Base-by-base conservation (phyloP, 2,797 vertebrate species). In the Spinus olivaceus region DNA sequence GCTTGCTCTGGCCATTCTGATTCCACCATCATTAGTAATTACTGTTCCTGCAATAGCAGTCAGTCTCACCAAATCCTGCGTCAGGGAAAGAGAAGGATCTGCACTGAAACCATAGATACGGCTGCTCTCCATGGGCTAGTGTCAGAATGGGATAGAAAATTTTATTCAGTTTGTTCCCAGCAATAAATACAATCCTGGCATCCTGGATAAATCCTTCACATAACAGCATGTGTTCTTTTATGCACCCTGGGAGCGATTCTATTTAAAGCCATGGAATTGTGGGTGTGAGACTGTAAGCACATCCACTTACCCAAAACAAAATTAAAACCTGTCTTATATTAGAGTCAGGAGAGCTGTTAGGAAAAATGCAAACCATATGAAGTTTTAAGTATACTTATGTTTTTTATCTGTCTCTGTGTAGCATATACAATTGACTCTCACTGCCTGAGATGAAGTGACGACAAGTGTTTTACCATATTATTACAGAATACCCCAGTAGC, bases 391-490 rank as follows among this genome's bases (percentile, higher is more conserved):
- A 92, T 92, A 95, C 94, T 95, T 91, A 94, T 93, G 94, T 78
- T 97, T 94, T 92, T 80, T 91, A 95, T 95, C 95, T 95, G 86
- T 95, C 93, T 96, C 93, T 92, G 95, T 70, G 81, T 90, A 97
- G 91, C 95, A 92, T 89, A 96, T 86, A 95, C 94, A 95, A 95
- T 54, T 86, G 74, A 86, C 90, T 96, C 96, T 90, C 81, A 84
- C 64, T 95, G 92, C 74, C 82, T 67, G 79, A 82, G 30, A 94
- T 91, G 90, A 93, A 90, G 95, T 85, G 87, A 70, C 92, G 92
- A 95, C 96, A 97, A 96, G 91, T 88, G 94, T 95, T 96, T 96
- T 95, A 96, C 95, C 94, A 84, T 92, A 91, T 96, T 96, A 96
- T 95, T 96, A 96, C 92, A 94, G 95, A 97, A 95, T 92, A 95